These are phyloP conservation scores for Matsumyia berberina DNA, from an alignment of 2,888 invertebrate species.

Conservation along the genomic window DNA sequence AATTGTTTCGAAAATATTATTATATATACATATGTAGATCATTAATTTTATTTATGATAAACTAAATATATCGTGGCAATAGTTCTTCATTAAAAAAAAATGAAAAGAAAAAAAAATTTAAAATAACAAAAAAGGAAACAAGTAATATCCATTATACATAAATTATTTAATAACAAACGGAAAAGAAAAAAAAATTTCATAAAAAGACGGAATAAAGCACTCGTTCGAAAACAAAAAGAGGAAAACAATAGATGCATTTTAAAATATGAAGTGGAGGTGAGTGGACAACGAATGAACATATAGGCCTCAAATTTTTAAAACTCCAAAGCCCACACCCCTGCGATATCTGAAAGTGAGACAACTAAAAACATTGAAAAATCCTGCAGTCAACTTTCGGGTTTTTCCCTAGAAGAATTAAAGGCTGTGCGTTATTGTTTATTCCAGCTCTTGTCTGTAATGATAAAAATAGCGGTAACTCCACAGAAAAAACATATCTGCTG, in stretches of 20 bases:
- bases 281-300: too few relatives aligned
- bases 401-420: too few relatives aligned
- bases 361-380: too few relatives aligned
- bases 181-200: slow-evolving; percentile 78
- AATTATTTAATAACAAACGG: slow-evolving; percentile 69
- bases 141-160: slow-evolving; percentile 74
- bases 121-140: slow-evolving; percentile 74
- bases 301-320: too few relatives aligned
- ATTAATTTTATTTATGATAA: slow-evolving; percentile 72
- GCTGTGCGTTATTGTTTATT: too few relatives aligned
- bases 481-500: too few relatives aligned
- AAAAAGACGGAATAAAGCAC: slow-evolving; percentile 83
- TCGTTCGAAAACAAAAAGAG: slow-evolving; percentile 81
- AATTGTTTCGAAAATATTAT: slow-evolving; percentile 71
- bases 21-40: slow-evolving; percentile 65
- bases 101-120: slow-evolving; percentile 40
- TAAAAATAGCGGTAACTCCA: too few relatives aligned
- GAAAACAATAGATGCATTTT: slow-evolving; percentile 36
- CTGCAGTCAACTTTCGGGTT: too few relatives aligned
- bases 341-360: too few relatives aligned
- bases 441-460: too few relatives aligned
- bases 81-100: slow-evolving; percentile 66
- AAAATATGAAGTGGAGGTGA: neutral
- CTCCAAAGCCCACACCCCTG: too few relatives aligned
- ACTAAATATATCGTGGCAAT: slow-evolving; percentile 72